Evolutionary conservation across 1,140 invertebrate species (phyloP).

Genomic region (Sinella curviseta): DNA sequence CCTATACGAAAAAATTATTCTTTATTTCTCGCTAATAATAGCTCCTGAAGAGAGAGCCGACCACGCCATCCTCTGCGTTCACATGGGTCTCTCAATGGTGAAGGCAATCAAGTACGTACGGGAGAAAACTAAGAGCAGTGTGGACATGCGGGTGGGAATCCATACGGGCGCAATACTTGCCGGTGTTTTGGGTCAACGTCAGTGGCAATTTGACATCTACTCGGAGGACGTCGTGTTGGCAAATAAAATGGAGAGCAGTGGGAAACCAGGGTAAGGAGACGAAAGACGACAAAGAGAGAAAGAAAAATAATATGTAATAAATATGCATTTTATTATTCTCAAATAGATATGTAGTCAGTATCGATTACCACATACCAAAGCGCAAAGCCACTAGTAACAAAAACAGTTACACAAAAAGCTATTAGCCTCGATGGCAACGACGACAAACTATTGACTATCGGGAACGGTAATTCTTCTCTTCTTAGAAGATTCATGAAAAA

Average conservation of each 20-base stretch:
- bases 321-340: no score
- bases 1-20: neutral
- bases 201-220: conserved; percentile 99
- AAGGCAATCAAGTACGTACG: conserved; percentile 96
- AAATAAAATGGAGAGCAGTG: conserved; percentile 98
- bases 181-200: conserved; percentile 90
- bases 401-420: no score
- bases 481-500: no score
- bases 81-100: conserved; percentile 95
- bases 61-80: conserved; percentile 89
- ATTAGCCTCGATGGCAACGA: no score
- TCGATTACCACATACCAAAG: no score
- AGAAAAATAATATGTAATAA: neutral
- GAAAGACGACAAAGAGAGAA: neutral
- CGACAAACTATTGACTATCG: no score
- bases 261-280: conserved; percentile 81
- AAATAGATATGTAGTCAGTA: no score
- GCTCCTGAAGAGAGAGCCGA: conserved; percentile 83
- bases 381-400: no score
- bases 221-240: conserved; percentile 95
- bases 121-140: conserved; percentile 88
- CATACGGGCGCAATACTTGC: conserved; percentile 94
- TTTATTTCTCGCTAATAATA: neutral
- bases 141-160: conserved; percentile 89
- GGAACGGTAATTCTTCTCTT: no score